Base-by-base conservation (phyloP, 35 echinoderm and acorn worm species). In the Chiridota heheva region DNA sequence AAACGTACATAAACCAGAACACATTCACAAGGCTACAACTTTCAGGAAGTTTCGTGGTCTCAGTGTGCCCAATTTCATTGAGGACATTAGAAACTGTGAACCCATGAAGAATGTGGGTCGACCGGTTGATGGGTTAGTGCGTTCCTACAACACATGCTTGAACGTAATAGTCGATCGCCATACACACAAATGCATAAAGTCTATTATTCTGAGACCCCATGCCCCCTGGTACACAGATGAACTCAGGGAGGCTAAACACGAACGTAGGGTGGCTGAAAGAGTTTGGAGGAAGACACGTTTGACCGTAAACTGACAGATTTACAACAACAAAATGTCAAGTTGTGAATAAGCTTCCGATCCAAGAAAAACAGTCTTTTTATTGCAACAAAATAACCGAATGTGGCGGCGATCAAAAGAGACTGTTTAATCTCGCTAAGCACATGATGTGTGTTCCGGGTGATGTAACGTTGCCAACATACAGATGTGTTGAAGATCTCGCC, bases 181-280 rank as follows among this genome's bases (percentile, higher is more conserved):
- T 43, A 37, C 58, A 5, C 76, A 53, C 15, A 41, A 39, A 62
- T 41, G 53, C 37, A 44, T 38, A 43, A 87, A 78, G 45, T 42
- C 65, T 24, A 63, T 88, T n/a, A 90, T 81, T 17, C 22, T 82
- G 4, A 8, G 88, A 44, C 87, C 87, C 36, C 16, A 69, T 33
- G 69, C 80, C 60, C 85, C 74, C 0, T 90, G 87, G 79, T 90
- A 84, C 60, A 85, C 69, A 36, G 42, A 75, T 37, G 80, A 90
- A 90, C 37, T 77, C n/a, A 55, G 72, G 25, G 69, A 77, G 35
- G 88, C 88, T 24, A 90, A 84, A 40, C 22, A 66, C 26, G 34
- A 61, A 2, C 59, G 61, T 31, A 37, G 44, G 40, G 58, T 29
- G 25, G 51, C 70, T 46, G 88, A 90, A 40, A 55, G 79, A 27